These are phyloP conservation scores for Tetramorium parvispinum DNA, from an alignment of 1,140 invertebrate species.

Conservation along the genomic window DNA sequence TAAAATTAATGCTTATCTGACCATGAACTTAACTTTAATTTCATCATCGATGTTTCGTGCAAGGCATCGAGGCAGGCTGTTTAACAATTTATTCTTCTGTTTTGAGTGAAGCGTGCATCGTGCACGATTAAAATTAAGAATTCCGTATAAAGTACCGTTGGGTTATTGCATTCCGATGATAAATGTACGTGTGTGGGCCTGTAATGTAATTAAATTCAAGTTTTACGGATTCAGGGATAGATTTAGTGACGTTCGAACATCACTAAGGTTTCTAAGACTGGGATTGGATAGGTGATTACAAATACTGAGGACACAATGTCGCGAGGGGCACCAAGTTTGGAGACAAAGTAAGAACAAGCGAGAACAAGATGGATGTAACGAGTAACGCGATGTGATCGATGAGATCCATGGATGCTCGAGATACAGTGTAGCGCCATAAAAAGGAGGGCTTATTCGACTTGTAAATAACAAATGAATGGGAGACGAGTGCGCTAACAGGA, in stretches of 20 bases:
- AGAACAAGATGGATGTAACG: conserved; percentile 35
- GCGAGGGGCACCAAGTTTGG: conserved; percentile 23
- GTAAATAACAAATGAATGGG: conserved; percentile 54
- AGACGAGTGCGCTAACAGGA: conserved; percentile 47
- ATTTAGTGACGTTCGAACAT: background rate
- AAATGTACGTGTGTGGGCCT: background rate
- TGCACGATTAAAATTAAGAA: background rate
- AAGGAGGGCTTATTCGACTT: conserved; percentile 17
- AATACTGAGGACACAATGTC: background rate
- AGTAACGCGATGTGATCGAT: conserved; percentile 30
- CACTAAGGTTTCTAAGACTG: background rate
- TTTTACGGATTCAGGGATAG: background rate
- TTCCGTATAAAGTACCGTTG: background rate
- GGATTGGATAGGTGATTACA: background rate
- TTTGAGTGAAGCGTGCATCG: background rate
- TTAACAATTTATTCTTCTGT: background rate
- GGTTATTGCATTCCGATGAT: background rate
- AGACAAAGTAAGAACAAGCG: conserved; percentile 17
- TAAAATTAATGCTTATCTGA: conserved; percentile 7
- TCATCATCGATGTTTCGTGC: background rate
- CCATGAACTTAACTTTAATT: background rate
- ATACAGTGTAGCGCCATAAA: background rate
- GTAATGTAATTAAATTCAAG: background rate
- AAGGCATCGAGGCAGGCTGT: background rate
- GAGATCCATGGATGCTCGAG: background rate